A percentile compares a stretch with the other conserved stretches of the same genome.
phyloP scores from a whole-genome alignment of 1,140 invertebrate genomes.

The Cepaea nemoralis region DNA sequence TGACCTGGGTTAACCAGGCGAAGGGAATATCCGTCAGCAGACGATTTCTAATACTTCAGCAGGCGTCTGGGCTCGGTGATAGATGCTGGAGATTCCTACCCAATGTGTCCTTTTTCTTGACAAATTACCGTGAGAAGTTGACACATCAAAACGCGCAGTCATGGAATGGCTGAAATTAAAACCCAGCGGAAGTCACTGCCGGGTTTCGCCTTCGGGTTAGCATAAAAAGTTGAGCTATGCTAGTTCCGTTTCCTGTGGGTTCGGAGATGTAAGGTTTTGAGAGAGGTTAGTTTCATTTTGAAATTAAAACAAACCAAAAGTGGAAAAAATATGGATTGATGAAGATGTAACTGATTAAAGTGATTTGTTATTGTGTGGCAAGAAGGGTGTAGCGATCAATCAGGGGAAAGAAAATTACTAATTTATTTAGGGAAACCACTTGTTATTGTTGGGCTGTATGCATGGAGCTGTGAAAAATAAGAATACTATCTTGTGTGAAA shows the following conservation, averaged over 20 bases:
- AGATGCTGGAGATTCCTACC: slow-evolving; percentile 27
- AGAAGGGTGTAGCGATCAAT: not conserved
- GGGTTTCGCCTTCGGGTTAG: slow-evolving; percentile 5
- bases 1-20: slow-evolving; percentile 28
- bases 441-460: too few relatives aligned
- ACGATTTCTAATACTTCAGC: slow-evolving; percentile 38
- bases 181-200: slow-evolving; percentile 25
- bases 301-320: not conserved
- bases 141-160: slow-evolving; percentile 36
- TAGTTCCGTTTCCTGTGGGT: not conserved
- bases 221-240: not conserved
- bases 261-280: too few relatives aligned
- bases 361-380: not conserved
- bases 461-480: too few relatives aligned
- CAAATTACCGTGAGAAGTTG: slow-evolving; percentile 35
- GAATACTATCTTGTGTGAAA: too few relatives aligned
- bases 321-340: not conserved
- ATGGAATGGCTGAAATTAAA: slow-evolving; percentile 33
- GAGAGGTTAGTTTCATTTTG: not conserved
- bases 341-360: too few relatives aligned
- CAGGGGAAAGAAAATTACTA: too few relatives aligned
- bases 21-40: slow-evolving; percentile 36
- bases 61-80: slow-evolving; percentile 28
- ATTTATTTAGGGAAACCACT: too few relatives aligned
- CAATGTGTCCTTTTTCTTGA: slow-evolving; percentile 30